These are phyloP conservation scores for Pelodytes ibericus DNA, from an alignment of 2,797 vertebrate genomes.

Conservation along the genomic window DNA sequence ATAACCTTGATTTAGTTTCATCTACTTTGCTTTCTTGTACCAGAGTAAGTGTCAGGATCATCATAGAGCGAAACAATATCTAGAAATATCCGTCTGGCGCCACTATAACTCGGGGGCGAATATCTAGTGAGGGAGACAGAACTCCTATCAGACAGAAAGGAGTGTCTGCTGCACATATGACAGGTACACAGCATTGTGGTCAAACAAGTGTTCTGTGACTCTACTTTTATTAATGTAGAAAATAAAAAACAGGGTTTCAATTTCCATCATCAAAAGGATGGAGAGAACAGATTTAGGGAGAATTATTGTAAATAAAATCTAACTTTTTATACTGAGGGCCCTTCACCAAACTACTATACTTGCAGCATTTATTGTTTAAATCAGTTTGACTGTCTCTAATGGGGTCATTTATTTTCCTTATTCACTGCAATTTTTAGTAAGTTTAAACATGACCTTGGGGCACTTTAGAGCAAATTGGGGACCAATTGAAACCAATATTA, in stretches of 20 bases:
- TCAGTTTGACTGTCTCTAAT: no score
- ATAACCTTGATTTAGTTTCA: conserved; percentile 21
- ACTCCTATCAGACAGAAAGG: conserved; percentile 11
- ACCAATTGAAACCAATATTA: no score
- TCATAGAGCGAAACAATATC: conserved; percentile 29
- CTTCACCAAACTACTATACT: no score
- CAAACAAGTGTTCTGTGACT: not conserved
- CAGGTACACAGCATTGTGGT: conserved; percentile 1
- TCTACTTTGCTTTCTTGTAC: conserved; percentile 17
- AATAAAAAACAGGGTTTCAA: not conserved
- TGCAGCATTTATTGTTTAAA: no score
- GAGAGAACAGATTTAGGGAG: not conserved
- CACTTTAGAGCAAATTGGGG: no score
- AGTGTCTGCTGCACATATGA: conserved; percentile 28
- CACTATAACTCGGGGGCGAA: conserved; percentile 42
- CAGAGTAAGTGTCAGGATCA: conserved; percentile 37
- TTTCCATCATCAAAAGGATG: not conserved
- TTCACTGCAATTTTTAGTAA: no score
- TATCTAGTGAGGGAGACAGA: conserved; percentile 20
- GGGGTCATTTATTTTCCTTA: no score
- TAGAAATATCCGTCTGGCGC: conserved; percentile 35
- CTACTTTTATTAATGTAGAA: not conserved
- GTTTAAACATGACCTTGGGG: no score
- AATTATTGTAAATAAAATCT: not conserved
- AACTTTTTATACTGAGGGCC: no score